Base-by-base conservation (phyloP, 2,888 invertebrate genomes). In the Hypomecis atomaria region DNA sequence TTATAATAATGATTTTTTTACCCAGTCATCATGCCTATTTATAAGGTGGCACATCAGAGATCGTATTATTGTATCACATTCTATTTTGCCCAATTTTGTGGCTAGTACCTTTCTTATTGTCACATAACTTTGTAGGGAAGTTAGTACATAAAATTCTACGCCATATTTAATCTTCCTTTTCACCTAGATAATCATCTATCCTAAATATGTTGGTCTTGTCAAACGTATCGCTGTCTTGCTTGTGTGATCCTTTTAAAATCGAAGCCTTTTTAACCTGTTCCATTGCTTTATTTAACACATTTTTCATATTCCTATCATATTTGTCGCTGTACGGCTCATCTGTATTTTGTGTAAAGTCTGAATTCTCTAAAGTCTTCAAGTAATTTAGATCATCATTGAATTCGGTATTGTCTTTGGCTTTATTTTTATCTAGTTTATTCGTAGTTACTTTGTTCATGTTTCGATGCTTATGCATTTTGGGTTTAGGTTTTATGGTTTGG, bases 281-380 rank as follows among this genome's bases (percentile, higher is more conserved):
- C 0, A 86, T 7, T 0, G 85, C 84, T 65, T 77, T 81, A 42
- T 78, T 84, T 49, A 86, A 85, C 0, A 86, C 77, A 62, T 87
- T 83, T 63, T 77, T 74, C 0, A 85, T 59, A 67, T 84, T 85
- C 23, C 81, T 79, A 50, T 78, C 76, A 6, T 49, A 62, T 56
- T 67, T 70, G 13, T 36, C 6, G 0, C 37, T 9, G 33, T 6
- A 53, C 47, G 6, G 59, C 53, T n/a, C 53, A 40, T 36, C 34
- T 7, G 9, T 7, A 11, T 13, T 23, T 4, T 13, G 45, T 54
- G 23, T 11, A 43, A 10, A 33, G 36, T 48, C 38, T 4, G n/a
- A 9, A 8, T 33, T 6, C 3, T n/a, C 36, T 10, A 33, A 56
- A 0, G 36, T 44, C 44, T 4, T 37, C n/a, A 7, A 4, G 5